These are phyloP conservation scores for Patiria miniata DNA, from an alignment of 35 echinoderm and acorn worm genomes.

Conservation along the genomic window DNA sequence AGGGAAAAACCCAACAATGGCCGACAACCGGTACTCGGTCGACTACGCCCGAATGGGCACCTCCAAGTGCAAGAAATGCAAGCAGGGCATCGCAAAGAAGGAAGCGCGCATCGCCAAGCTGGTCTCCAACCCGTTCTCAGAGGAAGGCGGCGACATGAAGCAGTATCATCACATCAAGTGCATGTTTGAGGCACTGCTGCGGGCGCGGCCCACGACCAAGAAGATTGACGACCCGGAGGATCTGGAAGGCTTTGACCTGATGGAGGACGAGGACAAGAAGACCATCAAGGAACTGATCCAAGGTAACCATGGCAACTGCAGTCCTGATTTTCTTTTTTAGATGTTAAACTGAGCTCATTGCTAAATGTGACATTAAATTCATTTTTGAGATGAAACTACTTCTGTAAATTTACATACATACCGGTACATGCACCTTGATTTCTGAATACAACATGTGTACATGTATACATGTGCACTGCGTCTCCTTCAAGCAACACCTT, in stretches of 20 bases:
- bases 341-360: too few relatives aligned
- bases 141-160: conserved; percentile 93
- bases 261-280: conserved; percentile 96
- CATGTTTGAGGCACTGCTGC: conserved; percentile 87
- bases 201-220: conserved; percentile 89
- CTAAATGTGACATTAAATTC: too few relatives aligned
- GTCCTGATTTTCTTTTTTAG: not conserved
- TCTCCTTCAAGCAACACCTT: too few relatives aligned
- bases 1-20: conserved; percentile 43
- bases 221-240: conserved; percentile 94
- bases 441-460: too few relatives aligned
- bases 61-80: conserved; percentile 98
- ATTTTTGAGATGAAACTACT: too few relatives aligned
- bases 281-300: conserved; percentile 78
- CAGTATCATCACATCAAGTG: conserved; percentile 91
- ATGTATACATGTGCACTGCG: too few relatives aligned
- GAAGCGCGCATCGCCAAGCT: conserved; percentile 87
- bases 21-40: conserved; percentile 71
- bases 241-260: conserved; percentile 80
- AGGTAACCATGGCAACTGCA: conserved; percentile 36
- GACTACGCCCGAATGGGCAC: conserved; percentile 96
- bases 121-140: conserved; percentile 86
- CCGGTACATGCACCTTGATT: too few relatives aligned
- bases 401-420: too few relatives aligned
- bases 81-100: conserved; percentile 96